A percentile compares a stretch with the other conserved stretches of the same genome.
Evolutionary conservation across 2,888 invertebrate species (phyloP).

Genomic region (Calameuta idolon): DNA sequence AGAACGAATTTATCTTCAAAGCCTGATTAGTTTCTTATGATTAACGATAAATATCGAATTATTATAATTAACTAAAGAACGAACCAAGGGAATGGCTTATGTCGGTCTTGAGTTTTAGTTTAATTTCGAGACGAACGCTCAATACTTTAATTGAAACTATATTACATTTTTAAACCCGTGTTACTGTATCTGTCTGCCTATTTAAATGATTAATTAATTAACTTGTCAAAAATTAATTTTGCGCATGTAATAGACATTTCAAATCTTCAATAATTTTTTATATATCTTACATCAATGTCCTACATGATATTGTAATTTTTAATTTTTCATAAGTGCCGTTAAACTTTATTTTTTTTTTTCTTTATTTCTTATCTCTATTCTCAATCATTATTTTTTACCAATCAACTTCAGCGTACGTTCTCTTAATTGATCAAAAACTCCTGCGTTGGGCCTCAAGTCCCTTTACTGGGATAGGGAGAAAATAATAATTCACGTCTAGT

Average conservation of each 20-base stretch:
- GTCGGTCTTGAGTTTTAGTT: slow-evolving; percentile 29
- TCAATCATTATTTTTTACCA: not conserved
- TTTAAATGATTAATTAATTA: not conserved
- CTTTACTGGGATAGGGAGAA: slow-evolving; percentile 25
- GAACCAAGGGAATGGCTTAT: slow-evolving; percentile 44
- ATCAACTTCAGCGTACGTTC: not conserved
- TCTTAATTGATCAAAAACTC: not conserved
- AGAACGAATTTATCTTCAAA: slow-evolving; percentile 25
- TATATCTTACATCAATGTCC: no score
- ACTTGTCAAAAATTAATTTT: no score
- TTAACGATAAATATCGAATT: slow-evolving; percentile 46
- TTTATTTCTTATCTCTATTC: not conserved
- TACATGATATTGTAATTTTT: no score
- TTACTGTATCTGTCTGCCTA: not conserved
- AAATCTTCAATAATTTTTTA: no score
- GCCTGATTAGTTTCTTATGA: slow-evolving; percentile 55
- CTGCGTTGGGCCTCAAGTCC: not conserved
- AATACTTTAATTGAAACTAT: slow-evolving; percentile 28
- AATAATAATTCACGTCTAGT: slow-evolving; percentile 58
- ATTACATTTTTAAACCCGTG: no score
- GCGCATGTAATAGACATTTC: no score
- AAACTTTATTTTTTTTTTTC: no score
- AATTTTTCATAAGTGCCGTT: no score
- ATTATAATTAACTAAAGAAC: slow-evolving; percentile 40
- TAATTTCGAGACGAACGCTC: slow-evolving; percentile 25